Percentiles rank a stretch among this genome's conserved stretches.
Evolutionary conservation across 2,113 vertebrate genomes (phyloP).

Genomic region (Sakesphorus luctuosus): DNA sequence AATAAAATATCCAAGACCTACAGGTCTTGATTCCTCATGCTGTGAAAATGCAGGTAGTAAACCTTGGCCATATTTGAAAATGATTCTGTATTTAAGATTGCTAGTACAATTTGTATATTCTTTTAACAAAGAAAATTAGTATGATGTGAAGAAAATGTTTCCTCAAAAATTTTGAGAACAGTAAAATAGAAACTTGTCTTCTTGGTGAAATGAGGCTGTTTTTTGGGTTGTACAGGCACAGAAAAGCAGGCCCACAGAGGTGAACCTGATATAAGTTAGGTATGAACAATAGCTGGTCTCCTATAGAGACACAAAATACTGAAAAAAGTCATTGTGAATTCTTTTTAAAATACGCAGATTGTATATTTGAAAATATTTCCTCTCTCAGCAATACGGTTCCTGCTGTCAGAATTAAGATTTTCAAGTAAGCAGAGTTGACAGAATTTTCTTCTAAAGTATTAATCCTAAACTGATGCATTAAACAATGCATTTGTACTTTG

Average conservation of each 20-base stretch:
- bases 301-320: background rate
- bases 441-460: background rate
- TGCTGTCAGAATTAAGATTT: background rate
- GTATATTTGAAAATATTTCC: background rate
- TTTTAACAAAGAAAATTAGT: background rate
- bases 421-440: background rate
- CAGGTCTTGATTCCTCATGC: background rate
- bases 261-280: background rate
- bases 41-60: background rate
- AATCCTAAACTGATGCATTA: background rate
- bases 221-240: background rate
- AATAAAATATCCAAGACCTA: background rate
- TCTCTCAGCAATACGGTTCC: background rate
- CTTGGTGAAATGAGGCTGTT: background rate
- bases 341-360: background rate
- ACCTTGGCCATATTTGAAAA: background rate
- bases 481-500: background rate
- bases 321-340: background rate
- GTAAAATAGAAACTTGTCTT: background rate
- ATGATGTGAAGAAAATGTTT: background rate
- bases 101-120: background rate
- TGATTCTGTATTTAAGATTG: background rate
- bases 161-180: background rate
- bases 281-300: background rate
- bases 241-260: background rate